A percentile compares a stretch with the other conserved stretches of the same genome.
Evolutionary conservation across 2,888 invertebrate species (phyloP).

Genomic region (Pterostichus madidus): DNA sequence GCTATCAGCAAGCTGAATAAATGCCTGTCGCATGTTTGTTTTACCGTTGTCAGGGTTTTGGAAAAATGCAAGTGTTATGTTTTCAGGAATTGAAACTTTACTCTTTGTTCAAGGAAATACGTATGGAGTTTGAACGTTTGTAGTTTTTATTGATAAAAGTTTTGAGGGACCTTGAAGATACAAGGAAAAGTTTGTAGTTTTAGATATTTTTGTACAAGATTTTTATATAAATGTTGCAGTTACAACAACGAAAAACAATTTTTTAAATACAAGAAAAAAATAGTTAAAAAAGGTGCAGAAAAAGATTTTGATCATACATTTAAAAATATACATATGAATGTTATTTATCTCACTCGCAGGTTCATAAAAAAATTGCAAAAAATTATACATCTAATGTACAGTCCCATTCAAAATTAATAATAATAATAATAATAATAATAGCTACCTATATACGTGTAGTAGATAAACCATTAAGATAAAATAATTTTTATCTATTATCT

Average conservation of each 20-base stretch:
- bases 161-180: background rate
- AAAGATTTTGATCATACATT: background rate
- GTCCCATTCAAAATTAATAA: too few species aligned
- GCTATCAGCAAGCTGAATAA: conserved; percentile 1
- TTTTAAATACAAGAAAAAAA: conserved; percentile 3
- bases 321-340: background rate
- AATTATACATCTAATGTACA: conserved; percentile 6
- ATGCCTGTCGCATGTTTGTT: background rate
- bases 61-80: too few species aligned
- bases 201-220: too few species aligned
- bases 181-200: too few species aligned
- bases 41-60: too few species aligned
- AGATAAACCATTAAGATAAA: too few species aligned
- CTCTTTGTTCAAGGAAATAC: background rate
- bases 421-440: too few species aligned
- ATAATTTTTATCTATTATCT: too few species aligned
- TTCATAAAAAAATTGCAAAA: background rate
- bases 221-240: background rate
- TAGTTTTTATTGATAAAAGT: conserved; percentile 3
- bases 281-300: background rate
- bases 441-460: too few species aligned
- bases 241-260: conserved; percentile 24
- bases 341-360: conserved; percentile 5
- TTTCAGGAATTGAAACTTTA: too few species aligned
- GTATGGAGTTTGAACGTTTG: background rate